These are phyloP conservation scores for Eudasyphora cyanicolor DNA, from an alignment of 2,888 invertebrate genomes.

Conservation along the genomic window DNA sequence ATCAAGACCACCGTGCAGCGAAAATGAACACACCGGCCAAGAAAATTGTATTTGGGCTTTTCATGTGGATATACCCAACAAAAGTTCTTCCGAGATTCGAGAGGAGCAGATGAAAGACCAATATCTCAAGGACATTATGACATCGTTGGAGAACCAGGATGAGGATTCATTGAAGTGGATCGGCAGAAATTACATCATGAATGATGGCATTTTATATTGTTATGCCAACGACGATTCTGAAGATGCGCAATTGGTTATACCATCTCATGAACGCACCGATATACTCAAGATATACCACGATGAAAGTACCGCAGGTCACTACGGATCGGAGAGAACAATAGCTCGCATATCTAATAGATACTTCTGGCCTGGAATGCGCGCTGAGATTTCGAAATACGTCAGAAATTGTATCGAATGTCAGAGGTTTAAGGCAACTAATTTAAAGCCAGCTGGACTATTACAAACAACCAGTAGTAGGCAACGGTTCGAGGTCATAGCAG, in stretches of 20 bases:
- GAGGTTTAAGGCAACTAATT: conserved; percentile 56
- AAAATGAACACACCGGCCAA: not conserved
- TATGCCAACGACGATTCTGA: conserved; percentile 49
- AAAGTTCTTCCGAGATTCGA: conserved; percentile 43
- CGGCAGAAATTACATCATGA: not conserved
- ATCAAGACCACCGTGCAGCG: too few species aligned
- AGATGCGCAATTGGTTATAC: conserved; percentile 35
- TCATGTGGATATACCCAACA: conserved; percentile 40
- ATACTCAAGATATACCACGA: conserved; percentile 48
- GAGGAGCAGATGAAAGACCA: conserved; percentile 41
- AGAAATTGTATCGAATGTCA: conserved; percentile 48
- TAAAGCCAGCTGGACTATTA: too few species aligned
- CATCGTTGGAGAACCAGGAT: not conserved
- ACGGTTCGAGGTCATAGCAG: too few species aligned
- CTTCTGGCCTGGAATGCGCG: too few species aligned
- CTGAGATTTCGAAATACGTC: conserved; percentile 36
- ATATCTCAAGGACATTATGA: conserved; percentile 24
- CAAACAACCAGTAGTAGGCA: too few species aligned
- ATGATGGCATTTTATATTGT: conserved; percentile 38
- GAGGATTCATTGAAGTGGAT: conserved; percentile 21
- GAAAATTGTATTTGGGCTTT: conserved; percentile 43
- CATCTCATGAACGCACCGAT: conserved; percentile 17
- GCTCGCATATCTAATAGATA: conserved; percentile 24
- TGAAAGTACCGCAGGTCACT: conserved; percentile 40
- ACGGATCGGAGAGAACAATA: conserved; percentile 52